phyloP scores from a whole-genome alignment of 1,140 invertebrate species.

The Macrostomum lignano region DNA sequence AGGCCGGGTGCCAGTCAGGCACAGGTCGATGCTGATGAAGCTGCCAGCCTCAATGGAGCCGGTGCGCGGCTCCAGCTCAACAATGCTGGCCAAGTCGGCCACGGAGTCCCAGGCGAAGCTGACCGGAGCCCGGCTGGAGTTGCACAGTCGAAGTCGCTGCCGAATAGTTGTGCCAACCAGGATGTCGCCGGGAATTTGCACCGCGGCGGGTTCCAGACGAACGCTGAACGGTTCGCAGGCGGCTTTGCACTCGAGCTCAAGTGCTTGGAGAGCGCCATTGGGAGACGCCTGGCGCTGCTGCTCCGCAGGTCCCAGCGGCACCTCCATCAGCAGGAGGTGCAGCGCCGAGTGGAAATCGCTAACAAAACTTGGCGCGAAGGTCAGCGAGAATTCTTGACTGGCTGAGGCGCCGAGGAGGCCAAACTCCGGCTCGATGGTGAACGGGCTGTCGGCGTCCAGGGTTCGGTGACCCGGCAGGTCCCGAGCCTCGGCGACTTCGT shows the following conservation, averaged over 20 bases:
- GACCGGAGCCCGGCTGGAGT: slow-evolving; percentile 20
- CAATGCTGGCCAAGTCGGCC: slow-evolving; percentile 12
- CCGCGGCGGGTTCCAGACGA: slow-evolving; percentile 19
- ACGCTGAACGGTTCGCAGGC: slow-evolving; percentile 19
- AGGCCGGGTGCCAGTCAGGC: slow-evolving; percentile 16
- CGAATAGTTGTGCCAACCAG: slow-evolving; percentile 17
- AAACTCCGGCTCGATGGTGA: slow-evolving; percentile 17
- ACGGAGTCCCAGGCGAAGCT: slow-evolving; percentile 22
- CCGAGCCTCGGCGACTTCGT: neutral
- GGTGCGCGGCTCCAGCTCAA: slow-evolving; percentile 24
- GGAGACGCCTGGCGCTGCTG: too few relatives aligned
- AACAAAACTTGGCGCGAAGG: slow-evolving; percentile 20
- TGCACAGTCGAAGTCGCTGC: slow-evolving; percentile 20
- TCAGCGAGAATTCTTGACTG: slow-evolving; percentile 14
- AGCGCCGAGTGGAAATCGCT: slow-evolving; percentile 17
- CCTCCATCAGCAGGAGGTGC: too few relatives aligned
- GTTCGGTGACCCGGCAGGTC: slow-evolving; percentile 10
- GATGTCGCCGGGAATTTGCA: slow-evolving; percentile 15
- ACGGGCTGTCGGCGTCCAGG: slow-evolving; percentile 16
- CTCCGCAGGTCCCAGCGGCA: too few relatives aligned
- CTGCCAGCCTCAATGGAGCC: slow-evolving; percentile 9
- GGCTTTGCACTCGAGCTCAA: slow-evolving; percentile 22
- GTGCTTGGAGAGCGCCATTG: too few relatives aligned
- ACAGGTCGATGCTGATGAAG: slow-evolving; percentile 15
- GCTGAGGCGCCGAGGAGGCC: slow-evolving; percentile 12